A percentile compares a stretch with the other conserved stretches of the same genome.
Conservation (phyloP, 2,797 vertebrate species). For the Sebastes diploproa region DNA sequence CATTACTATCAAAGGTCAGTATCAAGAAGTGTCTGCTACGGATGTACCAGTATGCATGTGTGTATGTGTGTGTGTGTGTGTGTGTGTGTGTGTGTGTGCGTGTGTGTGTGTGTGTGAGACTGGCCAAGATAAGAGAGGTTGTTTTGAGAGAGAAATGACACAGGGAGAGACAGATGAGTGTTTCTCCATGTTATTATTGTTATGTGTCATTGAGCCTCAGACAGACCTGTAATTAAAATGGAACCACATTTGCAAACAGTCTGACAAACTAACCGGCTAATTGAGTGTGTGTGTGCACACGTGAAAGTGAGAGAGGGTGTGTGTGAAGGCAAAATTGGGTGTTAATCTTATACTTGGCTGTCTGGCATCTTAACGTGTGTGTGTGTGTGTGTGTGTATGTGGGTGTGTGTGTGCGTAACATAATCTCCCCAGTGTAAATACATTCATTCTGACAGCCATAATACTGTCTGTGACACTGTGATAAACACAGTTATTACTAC, state of each 20-base stretch:
- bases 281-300: slow-evolving; percentile 29
- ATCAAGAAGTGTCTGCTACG: neutral
- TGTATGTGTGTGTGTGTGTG: neutral
- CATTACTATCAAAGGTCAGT: slow-evolving; percentile 31
- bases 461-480: slow-evolving; percentile 56
- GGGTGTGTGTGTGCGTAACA: slow-evolving; percentile 37
- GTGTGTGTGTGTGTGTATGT: neutral
- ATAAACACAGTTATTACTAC: slow-evolving; percentile 60
- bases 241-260: slow-evolving; percentile 72
- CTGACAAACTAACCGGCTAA: slow-evolving; percentile 65
- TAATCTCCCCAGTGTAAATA: slow-evolving; percentile 65
- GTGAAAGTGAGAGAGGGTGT: neutral
- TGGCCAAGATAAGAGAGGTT: slow-evolving; percentile 47
- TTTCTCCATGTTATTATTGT: slow-evolving; percentile 70
- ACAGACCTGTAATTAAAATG: slow-evolving; percentile 73
- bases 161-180: slow-evolving; percentile 53
- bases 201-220: slow-evolving; percentile 74
- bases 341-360: slow-evolving; percentile 68
- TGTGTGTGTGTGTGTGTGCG: neutral
- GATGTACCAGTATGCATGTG: neutral
- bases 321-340: slow-evolving; percentile 57
- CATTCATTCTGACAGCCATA: slow-evolving; percentile 61
- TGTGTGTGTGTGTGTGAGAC: neutral
- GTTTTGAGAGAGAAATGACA: slow-evolving; percentile 54
- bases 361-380: slow-evolving; percentile 36